A percentile compares a stretch with the other conserved stretches of the same genome.
Conservation (phyloP, 2,113 vertebrate species). For the Taxidea taxus region DNA sequence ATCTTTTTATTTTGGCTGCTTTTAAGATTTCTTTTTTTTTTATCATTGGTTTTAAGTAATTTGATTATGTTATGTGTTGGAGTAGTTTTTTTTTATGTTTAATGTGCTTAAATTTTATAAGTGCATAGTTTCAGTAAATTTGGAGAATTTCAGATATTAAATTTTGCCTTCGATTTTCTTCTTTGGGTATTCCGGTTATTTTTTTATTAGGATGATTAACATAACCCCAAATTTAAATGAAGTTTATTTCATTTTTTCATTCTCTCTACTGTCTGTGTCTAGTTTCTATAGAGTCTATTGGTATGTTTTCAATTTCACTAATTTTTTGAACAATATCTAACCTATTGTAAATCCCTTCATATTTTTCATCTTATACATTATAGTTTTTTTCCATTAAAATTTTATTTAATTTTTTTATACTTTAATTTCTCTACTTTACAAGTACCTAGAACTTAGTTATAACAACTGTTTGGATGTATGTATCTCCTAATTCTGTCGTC, state of each 20-base stretch:
- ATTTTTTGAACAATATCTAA: neutral
- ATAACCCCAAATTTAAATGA: neutral
- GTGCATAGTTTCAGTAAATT: neutral
- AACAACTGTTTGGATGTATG: neutral
- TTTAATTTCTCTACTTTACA: neutral
- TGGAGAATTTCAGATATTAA: neutral
- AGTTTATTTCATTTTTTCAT: neutral
- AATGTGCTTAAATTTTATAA: neutral
- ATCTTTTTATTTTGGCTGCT: neutral
- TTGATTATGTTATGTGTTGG: rapidly evolving
- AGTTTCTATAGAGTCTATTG: neutral
- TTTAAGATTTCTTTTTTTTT: neutral
- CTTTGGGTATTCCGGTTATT: too few species aligned
- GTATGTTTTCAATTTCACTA: neutral
- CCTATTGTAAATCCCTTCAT: neutral
- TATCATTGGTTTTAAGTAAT: neutral
- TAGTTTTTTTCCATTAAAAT: neutral
- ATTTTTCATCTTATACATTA: neutral
- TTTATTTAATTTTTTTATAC: neutral
- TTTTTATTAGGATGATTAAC: neutral
- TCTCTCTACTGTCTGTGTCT: neutral
- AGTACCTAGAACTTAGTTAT: neutral
- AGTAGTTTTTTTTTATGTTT: neutral
- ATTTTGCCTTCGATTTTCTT: neutral
- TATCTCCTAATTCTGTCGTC: neutral